Evolutionary conservation across 2,888 invertebrate species (phyloP), one percentile per base, ranked within the genome.

Genomic region (Melanostoma scalare): DNA sequence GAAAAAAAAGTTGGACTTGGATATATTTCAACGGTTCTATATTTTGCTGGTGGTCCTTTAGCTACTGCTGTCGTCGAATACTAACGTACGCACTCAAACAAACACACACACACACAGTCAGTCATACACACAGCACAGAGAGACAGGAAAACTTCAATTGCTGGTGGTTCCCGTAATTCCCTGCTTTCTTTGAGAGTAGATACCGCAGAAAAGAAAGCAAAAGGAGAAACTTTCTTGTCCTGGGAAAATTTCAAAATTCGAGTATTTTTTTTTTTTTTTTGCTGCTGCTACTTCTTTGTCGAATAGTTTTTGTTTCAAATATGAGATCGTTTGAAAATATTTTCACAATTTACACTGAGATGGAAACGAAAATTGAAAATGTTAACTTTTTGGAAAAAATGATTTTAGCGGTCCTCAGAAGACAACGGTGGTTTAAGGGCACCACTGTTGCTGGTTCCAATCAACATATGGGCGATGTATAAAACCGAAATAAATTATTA

Each of bases 151-250:
- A 82, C 82, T 82, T 82, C 73, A 82, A 84, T 84, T 74, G 73
- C 65, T 79, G 79, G 69, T 79, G 79, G 84, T 79, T 79, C 84
- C 84, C 74, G 84, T 75, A 79, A 79, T 75, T 84, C 84, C 74
- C 79, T 79, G 74, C 84, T 79, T 84, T 79, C 84, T 79, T 84
- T 71, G 79, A 71, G 84, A 84, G 79, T 84, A 84, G 79, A 84
- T 84, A 84, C 84, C 74, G 67, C 74, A 84, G 71, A 79, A 74
- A 84, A 71, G 74, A 84, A 71, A 69, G 46, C 69, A 74, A 84
- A 78, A 74, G 67, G 75, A 84, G 79, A 79, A 73, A 79, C 79
- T 74, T 79, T 74, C 79, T 84, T 44, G 75, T 79, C 84, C 84
- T 84, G 84, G 84, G 84, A 84, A 84, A 80, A 79, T 84, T 75